Conservation (phyloP, 2,888 invertebrate species). For the Octonoba sinensis region DNA sequence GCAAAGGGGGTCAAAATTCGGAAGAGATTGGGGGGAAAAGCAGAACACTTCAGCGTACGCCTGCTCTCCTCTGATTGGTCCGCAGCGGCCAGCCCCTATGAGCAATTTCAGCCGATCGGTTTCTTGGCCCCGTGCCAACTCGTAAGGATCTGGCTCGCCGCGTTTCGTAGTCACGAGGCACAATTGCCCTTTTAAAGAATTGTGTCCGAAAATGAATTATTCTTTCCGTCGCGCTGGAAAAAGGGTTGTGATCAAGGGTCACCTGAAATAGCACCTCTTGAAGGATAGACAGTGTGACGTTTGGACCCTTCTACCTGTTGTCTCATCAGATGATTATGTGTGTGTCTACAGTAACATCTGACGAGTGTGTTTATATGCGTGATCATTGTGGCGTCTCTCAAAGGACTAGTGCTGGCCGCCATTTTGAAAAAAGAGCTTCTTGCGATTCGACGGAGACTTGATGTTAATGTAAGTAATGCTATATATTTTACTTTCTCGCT, state of each 20-base stretch:
- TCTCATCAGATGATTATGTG: slow-evolving; percentile 3
- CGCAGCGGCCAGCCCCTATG: slow-evolving; percentile 45
- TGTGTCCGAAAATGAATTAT: slow-evolving; percentile 54
- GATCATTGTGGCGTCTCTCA: slow-evolving; percentile 36
- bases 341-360: background rate
- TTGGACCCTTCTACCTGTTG: slow-evolving; percentile 17
- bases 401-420: slow-evolving; percentile 17
- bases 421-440: slow-evolving; percentile 23
- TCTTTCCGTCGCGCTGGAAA: slow-evolving; percentile 10
- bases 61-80: slow-evolving; percentile 53
- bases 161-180: slow-evolving; percentile 49
- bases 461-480: slow-evolving; percentile 59
- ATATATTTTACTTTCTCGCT: slow-evolving; percentile 24
- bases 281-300: background rate
- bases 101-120: slow-evolving; percentile 35
- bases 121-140: slow-evolving; percentile 58
- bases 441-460: slow-evolving; percentile 3
- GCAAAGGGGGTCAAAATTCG: slow-evolving; percentile 46
- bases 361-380: slow-evolving; percentile 31
- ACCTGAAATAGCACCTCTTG: slow-evolving; percentile 11
- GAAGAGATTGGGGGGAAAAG: slow-evolving; percentile 22
- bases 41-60: slow-evolving; percentile 43
- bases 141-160: slow-evolving; percentile 24
- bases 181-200: slow-evolving; percentile 54
- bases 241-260: slow-evolving; percentile 10